These are phyloP conservation scores for Anthopleura sola DNA, from an alignment of 64 coral and sea anemone genomes.

Conservation along the genomic window DNA sequence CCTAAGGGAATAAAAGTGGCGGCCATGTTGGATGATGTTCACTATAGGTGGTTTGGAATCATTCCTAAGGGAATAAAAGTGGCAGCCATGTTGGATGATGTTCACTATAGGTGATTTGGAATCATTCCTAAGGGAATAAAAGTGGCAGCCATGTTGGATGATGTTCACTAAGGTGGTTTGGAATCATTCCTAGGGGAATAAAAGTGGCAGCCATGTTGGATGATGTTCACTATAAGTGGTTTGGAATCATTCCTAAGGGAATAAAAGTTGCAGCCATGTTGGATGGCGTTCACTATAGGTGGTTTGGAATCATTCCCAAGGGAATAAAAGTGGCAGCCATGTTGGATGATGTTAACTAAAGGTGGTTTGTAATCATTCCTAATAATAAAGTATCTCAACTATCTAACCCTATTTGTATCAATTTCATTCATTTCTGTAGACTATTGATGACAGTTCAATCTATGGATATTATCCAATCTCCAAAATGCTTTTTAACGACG, in stretches of 20 bases:
- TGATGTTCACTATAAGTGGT: too few species aligned
- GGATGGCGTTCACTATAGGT: background rate
- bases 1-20: too few species aligned
- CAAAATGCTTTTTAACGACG: slow-evolving; percentile 48
- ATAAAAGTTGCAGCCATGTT: background rate
- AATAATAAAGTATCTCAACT: background rate
- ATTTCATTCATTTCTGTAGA: slow-evolving; percentile 20
- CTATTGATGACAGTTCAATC: slow-evolving; percentile 62
- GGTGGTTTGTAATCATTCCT: too few species aligned
- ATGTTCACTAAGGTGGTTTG: background rate
- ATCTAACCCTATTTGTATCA: background rate
- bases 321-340: background rate
- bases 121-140: too few species aligned
- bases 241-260: background rate
- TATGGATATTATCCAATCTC: slow-evolving; percentile 81
- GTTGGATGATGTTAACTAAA: background rate
- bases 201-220: too few species aligned
- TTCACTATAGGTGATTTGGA: too few species aligned
- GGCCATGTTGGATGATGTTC: too few species aligned
- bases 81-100: too few species aligned
- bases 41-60: too few species aligned
- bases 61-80: too few species aligned
- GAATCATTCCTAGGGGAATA: background rate
- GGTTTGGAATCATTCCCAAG: too few species aligned
- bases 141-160: too few species aligned